Evolutionary conservation across 1,140 invertebrate species (phyloP).

Genomic region (Alviniconcha marisindica): DNA sequence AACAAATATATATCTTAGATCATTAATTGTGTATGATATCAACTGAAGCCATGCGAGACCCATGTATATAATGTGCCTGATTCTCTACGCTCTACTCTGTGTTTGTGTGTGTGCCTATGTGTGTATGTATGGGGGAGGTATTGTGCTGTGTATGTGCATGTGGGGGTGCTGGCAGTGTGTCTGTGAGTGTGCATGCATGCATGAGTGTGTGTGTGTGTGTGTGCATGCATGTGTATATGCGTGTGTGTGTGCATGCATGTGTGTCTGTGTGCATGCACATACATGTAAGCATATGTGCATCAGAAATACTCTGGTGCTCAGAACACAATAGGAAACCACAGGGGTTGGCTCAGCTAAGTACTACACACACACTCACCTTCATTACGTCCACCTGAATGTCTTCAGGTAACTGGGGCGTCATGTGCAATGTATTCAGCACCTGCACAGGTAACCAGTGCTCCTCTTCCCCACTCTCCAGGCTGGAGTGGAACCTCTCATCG

Average conservation of each 20-base stretch:
- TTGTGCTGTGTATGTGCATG: neutral
- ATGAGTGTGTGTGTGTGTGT: conserved; percentile 5
- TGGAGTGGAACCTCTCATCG: conserved; percentile 92
- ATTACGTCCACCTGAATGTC: conserved; percentile 86
- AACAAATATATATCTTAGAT: no score
- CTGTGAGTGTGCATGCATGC: neutral
- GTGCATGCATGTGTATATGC: neutral
- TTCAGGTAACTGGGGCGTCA: conserved; percentile 85
- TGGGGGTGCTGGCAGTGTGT: neutral
- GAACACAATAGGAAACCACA: neutral
- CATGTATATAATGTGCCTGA: no score
- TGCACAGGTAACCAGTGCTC: conserved; percentile 93
- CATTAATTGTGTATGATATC: no score
- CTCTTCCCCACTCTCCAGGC: conserved; percentile 92
- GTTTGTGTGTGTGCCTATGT: no score
- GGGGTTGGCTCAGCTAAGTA: no score
- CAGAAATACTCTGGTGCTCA: neutral
- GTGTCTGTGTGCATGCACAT: no score
- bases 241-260: no score
- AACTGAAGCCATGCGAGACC: no score
- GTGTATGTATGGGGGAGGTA: no score
- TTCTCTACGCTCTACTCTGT: no score
- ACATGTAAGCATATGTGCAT: no score
- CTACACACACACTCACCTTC: conserved; percentile 80
- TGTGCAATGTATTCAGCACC: conserved; percentile 87